phyloP scores from a whole-genome alignment of 2,797 vertebrate species.

The Spatula clypeata region DNA sequence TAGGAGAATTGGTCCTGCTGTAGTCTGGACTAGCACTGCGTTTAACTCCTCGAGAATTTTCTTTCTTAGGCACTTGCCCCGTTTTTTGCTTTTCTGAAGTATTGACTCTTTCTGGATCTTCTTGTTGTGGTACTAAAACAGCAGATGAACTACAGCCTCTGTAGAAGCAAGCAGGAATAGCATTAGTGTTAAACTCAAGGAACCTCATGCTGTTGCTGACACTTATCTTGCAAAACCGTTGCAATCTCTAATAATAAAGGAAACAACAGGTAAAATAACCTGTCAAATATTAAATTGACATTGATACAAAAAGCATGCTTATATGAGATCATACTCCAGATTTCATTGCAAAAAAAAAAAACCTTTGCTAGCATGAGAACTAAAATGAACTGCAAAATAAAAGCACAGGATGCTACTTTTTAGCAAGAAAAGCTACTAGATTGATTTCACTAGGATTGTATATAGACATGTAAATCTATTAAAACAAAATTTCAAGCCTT shows the following conservation, averaged over 20 bases:
- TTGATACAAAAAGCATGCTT: background rate
- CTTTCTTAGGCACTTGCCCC: constrained; percentile 93
- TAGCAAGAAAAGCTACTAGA: background rate
- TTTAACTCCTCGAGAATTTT: constrained; percentile 94
- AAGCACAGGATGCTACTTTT: background rate
- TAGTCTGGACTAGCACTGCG: constrained; percentile 95
- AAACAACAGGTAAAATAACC: background rate
- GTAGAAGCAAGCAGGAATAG: constrained; percentile 77
- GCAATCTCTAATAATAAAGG: background rate
- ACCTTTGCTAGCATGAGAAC: background rate
- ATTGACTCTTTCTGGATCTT: constrained; percentile 92
- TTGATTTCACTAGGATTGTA: background rate
- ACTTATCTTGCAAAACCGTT: too few species aligned
- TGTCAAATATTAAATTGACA: background rate
- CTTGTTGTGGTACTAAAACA: constrained; percentile 92
- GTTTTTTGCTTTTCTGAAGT: constrained; percentile 94
- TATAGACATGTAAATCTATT: background rate
- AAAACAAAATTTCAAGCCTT: background rate
- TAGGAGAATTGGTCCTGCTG: constrained; percentile 93
- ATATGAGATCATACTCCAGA: background rate
- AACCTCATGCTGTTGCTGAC: background rate
- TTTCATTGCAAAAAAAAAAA: background rate
- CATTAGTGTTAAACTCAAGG: constrained; percentile 56
- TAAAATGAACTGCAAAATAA: background rate
- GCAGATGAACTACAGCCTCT: constrained; percentile 96